Percentiles rank a stretch among this genome's conserved stretches.
phyloP scores from a whole-genome alignment of 2,797 vertebrate genomes.

The Molossus molossus region DNA sequence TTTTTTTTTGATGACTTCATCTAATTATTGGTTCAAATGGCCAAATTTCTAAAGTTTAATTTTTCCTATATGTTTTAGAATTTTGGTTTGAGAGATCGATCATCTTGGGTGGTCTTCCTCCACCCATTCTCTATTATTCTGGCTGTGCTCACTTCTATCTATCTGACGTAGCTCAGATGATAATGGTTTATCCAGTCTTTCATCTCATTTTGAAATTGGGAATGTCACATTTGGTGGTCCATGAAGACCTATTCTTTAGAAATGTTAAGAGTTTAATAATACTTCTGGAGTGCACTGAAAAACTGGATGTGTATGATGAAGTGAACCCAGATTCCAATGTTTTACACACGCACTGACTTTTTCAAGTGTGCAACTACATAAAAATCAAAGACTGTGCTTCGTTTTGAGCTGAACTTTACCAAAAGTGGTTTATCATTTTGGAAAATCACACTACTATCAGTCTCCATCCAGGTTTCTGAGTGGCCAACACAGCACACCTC shows the following conservation, averaged over 20 bases:
- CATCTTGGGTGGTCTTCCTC: neutral
- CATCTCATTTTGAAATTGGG: neutral
- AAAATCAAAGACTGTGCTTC: neutral
- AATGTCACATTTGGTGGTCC: neutral
- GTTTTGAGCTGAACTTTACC: neutral
- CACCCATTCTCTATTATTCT: neutral
- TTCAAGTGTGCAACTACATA: neutral
- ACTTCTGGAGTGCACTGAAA: neutral
- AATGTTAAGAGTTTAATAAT: neutral
- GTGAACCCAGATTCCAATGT: neutral
- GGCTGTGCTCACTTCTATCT: neutral
- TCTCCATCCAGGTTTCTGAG: neutral
- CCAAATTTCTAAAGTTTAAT: neutral
- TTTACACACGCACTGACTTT: neutral
- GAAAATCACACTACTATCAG: neutral
- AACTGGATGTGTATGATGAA: neutral
- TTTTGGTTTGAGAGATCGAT: neutral
- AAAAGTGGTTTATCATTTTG: conserved; percentile 20
- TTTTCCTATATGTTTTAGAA: neutral
- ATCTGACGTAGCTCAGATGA: neutral
- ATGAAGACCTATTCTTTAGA: neutral
- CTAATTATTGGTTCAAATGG: neutral
- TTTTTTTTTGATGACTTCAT: neutral
- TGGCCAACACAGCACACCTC: neutral
- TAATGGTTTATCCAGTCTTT: neutral